Percentiles rank a stretch among this genome's conserved stretches.
Evolutionary conservation across 2,888 invertebrate species (phyloP).

Genomic region (Cheilosia scutellata): DNA sequence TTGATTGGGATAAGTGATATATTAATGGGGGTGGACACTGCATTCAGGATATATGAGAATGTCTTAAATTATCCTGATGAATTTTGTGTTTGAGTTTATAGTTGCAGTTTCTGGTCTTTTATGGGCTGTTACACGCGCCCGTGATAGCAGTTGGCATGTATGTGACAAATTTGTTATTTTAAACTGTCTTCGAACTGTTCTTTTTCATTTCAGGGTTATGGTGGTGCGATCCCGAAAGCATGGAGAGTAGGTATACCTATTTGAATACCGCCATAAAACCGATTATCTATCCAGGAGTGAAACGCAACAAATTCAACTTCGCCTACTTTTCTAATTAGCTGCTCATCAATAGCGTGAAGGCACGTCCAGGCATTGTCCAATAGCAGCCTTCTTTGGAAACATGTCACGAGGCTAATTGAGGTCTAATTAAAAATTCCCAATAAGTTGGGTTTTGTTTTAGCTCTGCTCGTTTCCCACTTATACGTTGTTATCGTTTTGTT

Average conservation of each 20-base stretch:
- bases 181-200: neutral
- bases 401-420: slow-evolving; percentile 72
- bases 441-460: slow-evolving; percentile 21
- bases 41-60: slow-evolving; percentile 37
- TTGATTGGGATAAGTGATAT: slow-evolving; percentile 66
- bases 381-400: slow-evolving; percentile 10
- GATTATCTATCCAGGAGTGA: slow-evolving; percentile 53
- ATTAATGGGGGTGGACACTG: slow-evolving; percentile 70
- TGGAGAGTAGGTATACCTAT: too few relatives aligned
- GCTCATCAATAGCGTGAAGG: slow-evolving; percentile 23
- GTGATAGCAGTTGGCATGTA: neutral
- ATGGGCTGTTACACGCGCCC: neutral
- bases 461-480: slow-evolving; percentile 17
- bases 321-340: slow-evolving; percentile 59
- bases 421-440: slow-evolving; percentile 67
- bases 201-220: too few relatives aligned
- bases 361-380: slow-evolving; percentile 28
- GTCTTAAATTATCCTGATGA: slow-evolving; percentile 38
- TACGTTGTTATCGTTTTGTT: slow-evolving; percentile 44
- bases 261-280: slow-evolving; percentile 5
- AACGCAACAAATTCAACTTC: slow-evolving; percentile 47
- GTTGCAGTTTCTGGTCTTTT: slow-evolving; percentile 24
- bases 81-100: neutral
- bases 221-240: too few relatives aligned
- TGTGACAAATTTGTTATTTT: neutral